A percentile compares a stretch with the other conserved stretches of the same genome.
Conservation (phyloP, 2,888 invertebrate species). For the Cynaeus angustus region DNA sequence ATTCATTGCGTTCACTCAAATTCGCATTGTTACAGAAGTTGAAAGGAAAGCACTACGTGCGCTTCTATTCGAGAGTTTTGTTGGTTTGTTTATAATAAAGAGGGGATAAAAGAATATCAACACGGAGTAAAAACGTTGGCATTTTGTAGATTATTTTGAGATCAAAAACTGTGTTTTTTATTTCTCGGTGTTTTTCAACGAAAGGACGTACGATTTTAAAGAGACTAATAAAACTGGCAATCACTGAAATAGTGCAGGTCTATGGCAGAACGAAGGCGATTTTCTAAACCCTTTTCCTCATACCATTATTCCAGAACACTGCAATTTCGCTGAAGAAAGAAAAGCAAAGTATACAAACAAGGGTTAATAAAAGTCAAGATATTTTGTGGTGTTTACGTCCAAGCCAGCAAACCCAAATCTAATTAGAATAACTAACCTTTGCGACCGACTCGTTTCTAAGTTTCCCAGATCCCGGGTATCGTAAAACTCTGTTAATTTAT, state of each 20-base stretch:
- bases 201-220: too few species aligned
- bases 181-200: too few species aligned
- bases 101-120: conserved; percentile 17
- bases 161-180: too few species aligned
- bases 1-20: conserved; percentile 43
- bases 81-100: conserved; percentile 30
- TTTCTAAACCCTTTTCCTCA: conserved; percentile 16
- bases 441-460: conserved; percentile 35
- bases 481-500: conserved; percentile 31
- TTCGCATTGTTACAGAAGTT: conserved; percentile 34
- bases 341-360: conserved; percentile 41
- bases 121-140: not conserved
- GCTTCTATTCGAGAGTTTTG: conserved; percentile 34
- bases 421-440: conserved; percentile 47
- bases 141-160: conserved; percentile 3
- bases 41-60: conserved; percentile 36
- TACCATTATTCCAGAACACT: conserved; percentile 33
- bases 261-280: conserved; percentile 25
- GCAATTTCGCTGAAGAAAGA: conserved; percentile 41
- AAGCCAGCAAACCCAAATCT: conserved; percentile 44
- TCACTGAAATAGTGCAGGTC: not conserved
- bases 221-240: not conserved
- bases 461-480: conserved; percentile 23
- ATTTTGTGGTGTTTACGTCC: conserved; percentile 49
- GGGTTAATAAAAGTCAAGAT: conserved; percentile 47